Percentiles rank a stretch among this genome's conserved stretches.
phyloP scores from a whole-genome alignment of 1,140 invertebrate species.

The Drosophila elegans region DNA sequence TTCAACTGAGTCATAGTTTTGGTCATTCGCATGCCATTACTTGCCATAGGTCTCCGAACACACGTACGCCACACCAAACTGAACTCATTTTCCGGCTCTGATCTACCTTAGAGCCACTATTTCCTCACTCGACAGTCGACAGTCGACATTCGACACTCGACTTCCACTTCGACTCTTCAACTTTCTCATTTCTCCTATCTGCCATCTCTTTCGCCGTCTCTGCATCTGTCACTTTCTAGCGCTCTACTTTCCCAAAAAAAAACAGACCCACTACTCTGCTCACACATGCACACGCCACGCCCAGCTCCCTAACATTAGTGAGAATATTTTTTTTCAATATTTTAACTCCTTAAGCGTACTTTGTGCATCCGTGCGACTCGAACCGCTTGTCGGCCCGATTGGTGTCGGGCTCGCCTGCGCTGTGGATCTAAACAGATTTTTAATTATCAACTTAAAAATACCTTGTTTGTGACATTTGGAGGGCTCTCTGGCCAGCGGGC shows the following conservation, averaged over 20 bases:
- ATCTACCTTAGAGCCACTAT: constrained; percentile 28
- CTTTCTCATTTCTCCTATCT: constrained; percentile 70
- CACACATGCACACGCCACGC: constrained; percentile 48
- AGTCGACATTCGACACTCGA: constrained; percentile 48
- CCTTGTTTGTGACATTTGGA: constrained; percentile 65
- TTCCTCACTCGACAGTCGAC: constrained; percentile 54
- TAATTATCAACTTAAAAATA: constrained; percentile 72
- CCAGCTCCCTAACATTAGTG: constrained; percentile 60
- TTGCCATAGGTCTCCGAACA: constrained; percentile 81
- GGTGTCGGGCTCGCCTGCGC: constrained; percentile 23
- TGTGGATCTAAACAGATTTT: constrained; percentile 72
- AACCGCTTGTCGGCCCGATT: constrained; percentile 44
- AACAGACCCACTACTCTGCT: background rate
- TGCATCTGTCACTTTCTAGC: constrained; percentile 74
- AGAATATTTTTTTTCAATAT: constrained; percentile 59
- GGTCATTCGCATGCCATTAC: constrained; percentile 81
- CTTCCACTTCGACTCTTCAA: constrained; percentile 71
- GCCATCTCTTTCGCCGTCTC: constrained; percentile 43
- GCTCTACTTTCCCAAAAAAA: constrained; percentile 65
- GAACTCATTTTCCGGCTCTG: constrained; percentile 65
- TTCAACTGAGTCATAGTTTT: constrained; percentile 73
- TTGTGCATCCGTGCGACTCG: constrained; percentile 55
- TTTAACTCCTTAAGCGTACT: constrained; percentile 43
- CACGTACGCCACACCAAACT: constrained; percentile 58
- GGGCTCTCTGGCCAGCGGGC: constrained; percentile 43